phyloP scores from a whole-genome alignment of 92 coral and sea anemone species.

The Anthopleura xanthogrammica region DNA sequence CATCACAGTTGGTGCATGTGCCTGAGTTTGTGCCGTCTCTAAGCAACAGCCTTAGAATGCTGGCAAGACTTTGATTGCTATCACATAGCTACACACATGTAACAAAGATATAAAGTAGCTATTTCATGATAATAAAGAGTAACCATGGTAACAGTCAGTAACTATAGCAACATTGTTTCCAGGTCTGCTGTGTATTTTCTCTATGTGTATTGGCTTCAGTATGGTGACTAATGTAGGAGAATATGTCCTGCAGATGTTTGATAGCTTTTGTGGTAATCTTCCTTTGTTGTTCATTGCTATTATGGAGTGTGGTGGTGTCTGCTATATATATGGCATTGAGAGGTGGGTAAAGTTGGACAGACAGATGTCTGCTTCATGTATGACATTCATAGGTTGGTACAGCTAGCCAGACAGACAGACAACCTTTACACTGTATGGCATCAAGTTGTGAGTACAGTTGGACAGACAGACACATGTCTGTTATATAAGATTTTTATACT shows the following conservation, averaged over 20 bases:
- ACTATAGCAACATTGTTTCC: slow-evolving; percentile 6
- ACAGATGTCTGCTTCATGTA: not conserved
- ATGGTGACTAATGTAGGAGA: slow-evolving; percentile 88
- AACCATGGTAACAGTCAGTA: not conserved
- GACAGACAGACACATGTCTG: not conserved
- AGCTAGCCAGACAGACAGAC: too few species aligned
- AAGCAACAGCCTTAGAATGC: too few species aligned
- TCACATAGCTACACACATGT: too few species aligned
- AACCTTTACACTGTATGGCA: too few species aligned
- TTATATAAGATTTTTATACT: not conserved
- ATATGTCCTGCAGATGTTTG: slow-evolving; percentile 88
- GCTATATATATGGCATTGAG: slow-evolving; percentile 72
- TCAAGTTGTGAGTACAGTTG: too few species aligned
- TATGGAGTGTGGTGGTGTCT: slow-evolving; percentile 82
- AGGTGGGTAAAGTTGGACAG: slow-evolving; percentile 47
- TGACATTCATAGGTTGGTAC: too few species aligned
- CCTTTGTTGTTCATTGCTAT: slow-evolving; percentile 86
- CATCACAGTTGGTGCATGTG: too few species aligned
- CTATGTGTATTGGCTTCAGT: slow-evolving; percentile 67
- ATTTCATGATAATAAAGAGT: not conserved
- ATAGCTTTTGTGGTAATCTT: slow-evolving; percentile 87
- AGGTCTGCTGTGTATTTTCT: slow-evolving; percentile 76
- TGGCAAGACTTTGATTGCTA: too few species aligned
- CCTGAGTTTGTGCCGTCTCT: too few species aligned
- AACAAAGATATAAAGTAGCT: too few species aligned